These are phyloP conservation scores for Chymomyza amoena DNA, from an alignment of 2,888 invertebrate species.

Conservation along the genomic window DNA sequence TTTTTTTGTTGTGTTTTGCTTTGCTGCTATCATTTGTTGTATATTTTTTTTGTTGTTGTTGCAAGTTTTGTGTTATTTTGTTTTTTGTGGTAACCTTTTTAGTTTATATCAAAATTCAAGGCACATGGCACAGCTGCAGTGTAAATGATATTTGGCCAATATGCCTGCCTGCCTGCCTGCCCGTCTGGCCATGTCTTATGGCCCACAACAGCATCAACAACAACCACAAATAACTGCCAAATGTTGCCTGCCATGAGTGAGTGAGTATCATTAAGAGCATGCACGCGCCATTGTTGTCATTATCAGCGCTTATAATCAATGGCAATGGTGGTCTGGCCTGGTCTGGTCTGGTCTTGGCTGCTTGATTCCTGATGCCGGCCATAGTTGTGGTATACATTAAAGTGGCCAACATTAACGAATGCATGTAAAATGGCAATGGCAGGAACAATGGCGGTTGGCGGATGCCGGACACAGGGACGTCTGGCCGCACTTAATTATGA, in stretches of 20 bases:
- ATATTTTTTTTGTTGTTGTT: not conserved
- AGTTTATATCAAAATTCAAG: slow-evolving; percentile 14
- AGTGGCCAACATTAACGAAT: slow-evolving; percentile 48
- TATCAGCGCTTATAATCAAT: slow-evolving; percentile 30
- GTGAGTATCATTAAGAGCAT: not conserved
- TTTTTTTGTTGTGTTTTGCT: not conserved
- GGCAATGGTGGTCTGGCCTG: slow-evolving; percentile 19
- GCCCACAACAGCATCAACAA: not conserved
- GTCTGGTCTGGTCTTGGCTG: not conserved
- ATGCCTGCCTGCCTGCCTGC: slow-evolving; percentile 10
- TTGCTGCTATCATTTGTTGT: not conserved
- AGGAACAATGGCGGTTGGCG: not conserved
- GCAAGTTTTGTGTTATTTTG: not conserved
- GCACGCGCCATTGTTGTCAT: slow-evolving; percentile 28
- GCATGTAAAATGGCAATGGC: slow-evolving; percentile 30
- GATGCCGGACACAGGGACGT: not conserved
- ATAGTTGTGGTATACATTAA: slow-evolving; percentile 26
- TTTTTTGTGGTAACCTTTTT: not conserved
- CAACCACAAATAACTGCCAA: not conserved
- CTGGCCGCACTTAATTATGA: not conserved
- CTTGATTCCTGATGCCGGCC: not conserved
- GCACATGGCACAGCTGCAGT: slow-evolving; percentile 9
- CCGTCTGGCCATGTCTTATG: not conserved
- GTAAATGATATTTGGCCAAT: not conserved
- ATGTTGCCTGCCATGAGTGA: not conserved